Evolutionary conservation across 2,113 vertebrate genomes (phyloP), one percentile per base, ranked within the genome.

Genomic region (Motacilla alba): DNA sequence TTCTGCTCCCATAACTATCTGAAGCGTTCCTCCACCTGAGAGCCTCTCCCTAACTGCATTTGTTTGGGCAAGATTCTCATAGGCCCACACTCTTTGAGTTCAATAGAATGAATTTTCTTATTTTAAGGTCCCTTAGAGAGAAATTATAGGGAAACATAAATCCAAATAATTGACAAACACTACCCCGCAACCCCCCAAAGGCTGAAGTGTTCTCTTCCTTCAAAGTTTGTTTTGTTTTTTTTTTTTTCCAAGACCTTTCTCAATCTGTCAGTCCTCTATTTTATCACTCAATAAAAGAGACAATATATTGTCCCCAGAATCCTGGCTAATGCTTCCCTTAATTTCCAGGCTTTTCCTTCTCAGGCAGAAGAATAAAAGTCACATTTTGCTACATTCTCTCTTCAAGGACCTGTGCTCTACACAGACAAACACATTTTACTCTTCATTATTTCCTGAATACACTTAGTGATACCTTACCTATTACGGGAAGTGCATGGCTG

Each of bases 181-280:
- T 21, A 41, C 5, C 5, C 8, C 4, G n/a, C 15, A 18, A 15
- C 4, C 4, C 7, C 16, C 0, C 22, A 58, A 78, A 67, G 13
- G 18, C 10, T 62, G 17, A 70, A 44, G 13, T 41, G 11, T 53
- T 56, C 24, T 87, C 7, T 85, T 76, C n/a, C 23, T 63, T 78
- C 52, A 49, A 6, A 39, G 15, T 31, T 5, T 31, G 30, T 35
- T 35, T 35, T 7, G 35, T 35, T 41, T 67, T 83, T 67, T 77
- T 55, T 58, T 75, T 64, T 27, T 4, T 11, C 22, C 20, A 44
- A 68, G 17, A 22, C 23, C 15, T 72, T 67, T 72, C n/a, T 83
- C 43, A 80, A 0, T 30, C 44, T 83, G 17, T 78, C 44, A 74
- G 1, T 70, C 30, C 8, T 62, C 27, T 63, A 18, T 88, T 37